Conservation (phyloP, 2,797 vertebrate species). For the Myotis daubentonii region DNA sequence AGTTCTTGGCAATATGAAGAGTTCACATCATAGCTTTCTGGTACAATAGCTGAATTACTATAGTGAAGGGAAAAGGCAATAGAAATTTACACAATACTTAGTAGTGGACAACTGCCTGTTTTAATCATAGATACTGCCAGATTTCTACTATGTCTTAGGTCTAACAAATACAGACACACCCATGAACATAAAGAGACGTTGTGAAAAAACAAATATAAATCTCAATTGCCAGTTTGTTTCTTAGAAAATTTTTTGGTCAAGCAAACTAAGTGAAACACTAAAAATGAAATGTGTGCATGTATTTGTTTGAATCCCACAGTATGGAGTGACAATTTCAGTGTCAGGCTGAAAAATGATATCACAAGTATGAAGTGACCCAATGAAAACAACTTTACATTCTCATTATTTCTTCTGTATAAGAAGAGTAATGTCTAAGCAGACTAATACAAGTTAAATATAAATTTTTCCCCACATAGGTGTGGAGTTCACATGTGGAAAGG, state of each 20-base stretch:
- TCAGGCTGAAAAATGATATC: not conserved
- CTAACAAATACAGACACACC: not conserved
- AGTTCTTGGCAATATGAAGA: not conserved
- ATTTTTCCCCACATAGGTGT: not conserved
- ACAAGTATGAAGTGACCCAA: not conserved
- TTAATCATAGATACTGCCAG: not conserved
- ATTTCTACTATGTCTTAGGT: not conserved
- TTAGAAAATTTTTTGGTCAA: not conserved
- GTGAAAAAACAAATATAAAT: not conserved
- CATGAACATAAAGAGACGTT: not conserved
- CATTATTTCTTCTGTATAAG: not conserved
- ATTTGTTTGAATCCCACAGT: not conserved
- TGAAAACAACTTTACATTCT: not conserved
- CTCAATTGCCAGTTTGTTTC: not conserved
- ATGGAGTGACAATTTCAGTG: not conserved
- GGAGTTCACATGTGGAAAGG: not conserved
- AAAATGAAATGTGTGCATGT: not conserved
- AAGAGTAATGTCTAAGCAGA: not conserved
- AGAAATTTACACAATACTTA: not conserved
- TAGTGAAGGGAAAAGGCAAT: not conserved
- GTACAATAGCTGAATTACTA: not conserved
- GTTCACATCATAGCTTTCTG: not conserved
- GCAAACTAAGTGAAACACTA: not conserved
- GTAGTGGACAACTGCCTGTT: not conserved
- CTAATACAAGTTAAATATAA: not conserved